phyloP scores from a whole-genome alignment of 2,888 invertebrate species.

The Meteorus cinctellus region DNA sequence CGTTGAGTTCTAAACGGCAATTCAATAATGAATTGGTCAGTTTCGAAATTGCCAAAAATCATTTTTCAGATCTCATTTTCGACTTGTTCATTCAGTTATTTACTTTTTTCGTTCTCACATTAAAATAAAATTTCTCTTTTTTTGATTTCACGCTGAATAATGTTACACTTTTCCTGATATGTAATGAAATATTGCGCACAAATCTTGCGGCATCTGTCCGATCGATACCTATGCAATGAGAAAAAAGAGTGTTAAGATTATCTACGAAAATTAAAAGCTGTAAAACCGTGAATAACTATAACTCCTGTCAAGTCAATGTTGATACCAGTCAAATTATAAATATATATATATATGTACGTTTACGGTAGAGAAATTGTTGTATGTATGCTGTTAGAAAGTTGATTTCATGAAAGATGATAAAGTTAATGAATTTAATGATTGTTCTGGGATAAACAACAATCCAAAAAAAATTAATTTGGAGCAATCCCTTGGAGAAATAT shows the following conservation, averaged over 20 bases:
- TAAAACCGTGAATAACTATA: constrained; percentile 59
- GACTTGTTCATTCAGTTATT: background rate
- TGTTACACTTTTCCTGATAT: constrained; percentile 46
- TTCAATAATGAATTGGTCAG: background rate
- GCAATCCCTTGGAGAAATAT: background rate
- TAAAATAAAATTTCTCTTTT: background rate
- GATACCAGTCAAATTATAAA: constrained; percentile 55
- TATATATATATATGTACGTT: constrained; percentile 31
- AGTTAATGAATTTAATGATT: background rate
- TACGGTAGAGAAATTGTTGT: background rate
- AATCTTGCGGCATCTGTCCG: constrained; percentile 53
- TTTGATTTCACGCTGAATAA: constrained; percentile 1
- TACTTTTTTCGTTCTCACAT: background rate
- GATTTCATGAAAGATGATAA: background rate
- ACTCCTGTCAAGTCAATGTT: constrained; percentile 72
- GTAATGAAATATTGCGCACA: constrained; percentile 62
- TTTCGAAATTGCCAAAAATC: background rate
- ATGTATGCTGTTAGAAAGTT: background rate
- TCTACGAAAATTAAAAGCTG: constrained; percentile 52
- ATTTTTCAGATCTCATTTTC: too few relatives aligned
- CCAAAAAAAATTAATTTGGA: background rate
- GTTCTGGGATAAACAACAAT: background rate
- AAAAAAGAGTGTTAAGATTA: constrained; percentile 31
- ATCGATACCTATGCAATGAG: constrained; percentile 20
- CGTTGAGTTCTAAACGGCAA: background rate